A percentile compares a stretch with the other conserved stretches of the same genome.
Conservation (phyloP, 2,888 invertebrate genomes). For the Biston stratarius region DNA sequence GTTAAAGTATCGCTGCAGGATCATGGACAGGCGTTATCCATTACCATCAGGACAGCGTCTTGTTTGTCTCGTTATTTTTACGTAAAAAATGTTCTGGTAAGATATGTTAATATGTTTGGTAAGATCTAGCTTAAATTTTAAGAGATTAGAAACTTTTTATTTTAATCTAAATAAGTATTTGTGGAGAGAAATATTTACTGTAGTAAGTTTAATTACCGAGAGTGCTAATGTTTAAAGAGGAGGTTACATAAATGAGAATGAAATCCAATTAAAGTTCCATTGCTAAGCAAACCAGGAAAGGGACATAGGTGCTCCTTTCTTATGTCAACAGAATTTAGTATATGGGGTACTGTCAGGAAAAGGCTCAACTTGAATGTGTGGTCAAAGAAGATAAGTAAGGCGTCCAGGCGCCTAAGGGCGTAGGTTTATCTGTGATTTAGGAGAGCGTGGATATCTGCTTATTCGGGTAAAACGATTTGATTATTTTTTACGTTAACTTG, state of each 20-base stretch:
- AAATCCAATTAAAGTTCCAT: constrained; percentile 18
- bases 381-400: constrained; percentile 18
- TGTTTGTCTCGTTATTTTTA: too few species aligned
- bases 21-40: too few species aligned
- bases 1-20: too few species aligned
- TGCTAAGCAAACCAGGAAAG: constrained; percentile 9
- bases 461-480: neutral
- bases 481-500: neutral
- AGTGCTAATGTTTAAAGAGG: constrained; percentile 21
- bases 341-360: constrained; percentile 8
- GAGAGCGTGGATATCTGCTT: neutral
- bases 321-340: constrained; percentile 13
- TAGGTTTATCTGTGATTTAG: constrained; percentile 14
- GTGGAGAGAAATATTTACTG: too few species aligned
- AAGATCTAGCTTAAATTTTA: too few species aligned
- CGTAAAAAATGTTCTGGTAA: too few species aligned
- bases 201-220: constrained; percentile 4
- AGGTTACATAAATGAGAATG: neutral
- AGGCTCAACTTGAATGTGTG: constrained; percentile 13
- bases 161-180: too few species aligned
- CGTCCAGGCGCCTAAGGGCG: neutral
- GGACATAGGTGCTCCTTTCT: neutral
- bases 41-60: too few species aligned
- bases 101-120: too few species aligned
- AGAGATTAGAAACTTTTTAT: too few species aligned